Percentiles rank a stretch among this genome's conserved stretches.
phyloP scores from a whole-genome alignment of 2,113 vertebrate species.

The Benitochromis conjunctus region DNA sequence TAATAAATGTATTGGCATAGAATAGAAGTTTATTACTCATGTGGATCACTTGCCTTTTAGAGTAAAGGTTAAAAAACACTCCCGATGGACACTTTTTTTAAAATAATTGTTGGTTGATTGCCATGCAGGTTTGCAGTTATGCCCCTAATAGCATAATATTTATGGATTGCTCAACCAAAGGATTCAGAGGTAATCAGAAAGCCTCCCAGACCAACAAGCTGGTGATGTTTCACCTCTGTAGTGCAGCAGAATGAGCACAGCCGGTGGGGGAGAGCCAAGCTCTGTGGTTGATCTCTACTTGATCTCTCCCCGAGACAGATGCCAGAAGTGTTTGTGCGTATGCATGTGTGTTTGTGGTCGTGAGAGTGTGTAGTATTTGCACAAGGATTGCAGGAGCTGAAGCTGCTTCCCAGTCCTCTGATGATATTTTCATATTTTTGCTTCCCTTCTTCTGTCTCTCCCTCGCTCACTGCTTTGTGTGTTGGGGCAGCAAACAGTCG shows the following conservation, averaged over 20 bases:
- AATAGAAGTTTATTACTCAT: neutral
- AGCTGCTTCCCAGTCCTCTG: constrained; percentile 40
- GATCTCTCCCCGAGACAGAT: constrained; percentile 44
- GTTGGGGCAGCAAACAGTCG: constrained; percentile 20
- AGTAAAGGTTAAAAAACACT: neutral
- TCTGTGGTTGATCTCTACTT: constrained; percentile 33
- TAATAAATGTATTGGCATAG: neutral
- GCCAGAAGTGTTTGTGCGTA: constrained; percentile 39
- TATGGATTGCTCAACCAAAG: constrained; percentile 21
- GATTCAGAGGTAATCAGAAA: constrained; percentile 19
- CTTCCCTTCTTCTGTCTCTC: constrained; percentile 11
- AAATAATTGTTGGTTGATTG: neutral
- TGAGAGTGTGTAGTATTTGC: constrained; percentile 40
- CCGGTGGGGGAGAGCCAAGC: neutral
- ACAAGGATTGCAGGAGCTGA: constrained; percentile 22
- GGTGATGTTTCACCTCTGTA: constrained; percentile 31
- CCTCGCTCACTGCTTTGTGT: constrained; percentile 8
- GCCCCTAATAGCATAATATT: constrained; percentile 5
- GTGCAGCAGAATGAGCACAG: constrained; percentile 4
- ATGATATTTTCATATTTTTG: constrained; percentile 51
- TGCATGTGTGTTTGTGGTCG: neutral
- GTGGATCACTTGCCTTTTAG: neutral
- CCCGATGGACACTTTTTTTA: constrained; percentile 24
- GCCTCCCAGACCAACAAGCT: constrained; percentile 18
- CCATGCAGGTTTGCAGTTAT: neutral